Base-by-base conservation (phyloP, 2,888 invertebrate species). In the Tubulanus polymorphus region DNA sequence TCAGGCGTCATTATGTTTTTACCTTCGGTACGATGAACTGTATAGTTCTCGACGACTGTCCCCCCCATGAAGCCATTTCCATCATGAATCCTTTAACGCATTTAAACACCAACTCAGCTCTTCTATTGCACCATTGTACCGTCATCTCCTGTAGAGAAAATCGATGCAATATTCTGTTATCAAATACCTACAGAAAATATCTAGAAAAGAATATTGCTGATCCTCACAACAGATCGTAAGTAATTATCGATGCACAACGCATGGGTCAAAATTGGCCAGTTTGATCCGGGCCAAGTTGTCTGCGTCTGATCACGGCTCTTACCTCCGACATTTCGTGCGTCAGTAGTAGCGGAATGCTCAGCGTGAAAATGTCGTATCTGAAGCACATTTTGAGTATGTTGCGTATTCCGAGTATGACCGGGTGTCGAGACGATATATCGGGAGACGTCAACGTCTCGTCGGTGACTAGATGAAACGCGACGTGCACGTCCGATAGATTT, bases 31-130 rank as follows among this genome's bases (percentile, higher is more conserved):
- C 85, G 57, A 93, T 82, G 75, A 91, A 90, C 76, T 89, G 89
- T 28, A 94, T 83, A 76, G 89, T 95, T 27, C 71, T 61, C 1
- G 78, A 75, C 49, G 72, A 69, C 51, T 70, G 67, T 12, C 71
- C 73, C 8, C 72, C 68, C 87, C 93, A 90, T 0, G 93, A 90
- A 8, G 91, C 89, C 84, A 93, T 92, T 83, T 99, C 99, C 80
- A 99, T 93, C 91, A 99, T 91, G 81, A 97, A 99, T 2, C 99
- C 99, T 82, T 99, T 99, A 52, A 95, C 91, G 81, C 99, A 99
- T 81, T 99, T 99, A 74, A 96, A 93, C 57, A 99, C 90, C 62
- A 99, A 83, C 81, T 99, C 99, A 1, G 97, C 96, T 69, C 97
- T 84, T 70, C 93, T 90, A 73, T 90, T 85, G 80, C 96, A 97